Base-by-base conservation (phyloP, 2,113 vertebrate genomes). In the Solea solea region DNA sequence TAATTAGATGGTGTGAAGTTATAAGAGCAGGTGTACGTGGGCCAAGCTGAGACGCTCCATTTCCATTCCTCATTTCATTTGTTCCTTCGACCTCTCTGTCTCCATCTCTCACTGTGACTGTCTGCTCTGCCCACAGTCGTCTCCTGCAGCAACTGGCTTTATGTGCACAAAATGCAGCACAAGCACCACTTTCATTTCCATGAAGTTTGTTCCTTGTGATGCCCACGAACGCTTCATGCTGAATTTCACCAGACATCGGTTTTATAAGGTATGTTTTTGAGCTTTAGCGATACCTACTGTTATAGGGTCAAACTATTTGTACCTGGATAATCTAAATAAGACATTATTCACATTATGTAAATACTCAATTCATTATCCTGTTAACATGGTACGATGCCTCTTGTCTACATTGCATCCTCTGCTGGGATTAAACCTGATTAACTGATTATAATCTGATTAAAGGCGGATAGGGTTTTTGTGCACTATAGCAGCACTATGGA, bases 1-100 rank as follows among this genome's bases (percentile, higher is more conserved):
- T 69, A 74, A 79, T 83, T 64, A 83, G 41, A 78, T 1, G 39
- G 34, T 64, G 64, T 53, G 50, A 72, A 74, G 54, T 72, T 69
- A 52, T 14, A 59, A 65, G 39, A 77, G 69, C 39, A 61, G 62
- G 13, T 72, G 44, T 58, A 82, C 75, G 46, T 88, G 67, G 69
- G 71, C 81, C 82, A 85, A 14, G 50, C 27, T 39, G 63, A 74
- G 69, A 68, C 34, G 75, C 49, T n/a, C 9, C 55, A 58, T 16
- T n/a, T 42, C 12, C 21, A 45, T 68, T 74, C 69, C 56, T 78
- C 60, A 63, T 85, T 76, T 72, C 69, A 69, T 89, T 74, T 81
- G 76, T 64, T 76, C 70, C 68, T 69, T 56, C 46, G 62, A 46
- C 54, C 48, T 72, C 48, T 39, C 61, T 41, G 45, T 13, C 45